These are phyloP conservation scores for Sisyra terminalis DNA, from an alignment of 2,888 invertebrate genomes.

Conservation along the genomic window DNA sequence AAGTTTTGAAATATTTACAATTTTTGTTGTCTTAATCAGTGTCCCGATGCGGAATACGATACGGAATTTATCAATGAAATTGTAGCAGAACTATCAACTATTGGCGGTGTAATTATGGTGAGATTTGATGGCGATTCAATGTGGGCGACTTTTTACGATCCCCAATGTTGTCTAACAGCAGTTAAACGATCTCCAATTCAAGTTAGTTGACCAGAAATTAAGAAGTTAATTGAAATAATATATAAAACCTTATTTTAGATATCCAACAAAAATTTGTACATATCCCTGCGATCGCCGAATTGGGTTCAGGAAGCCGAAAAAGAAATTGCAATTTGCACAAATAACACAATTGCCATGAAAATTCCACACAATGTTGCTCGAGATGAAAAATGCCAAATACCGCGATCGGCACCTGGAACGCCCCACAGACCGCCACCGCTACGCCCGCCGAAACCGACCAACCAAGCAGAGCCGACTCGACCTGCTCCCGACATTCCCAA, in stretches of 20 bases:
- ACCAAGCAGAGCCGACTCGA: slow-evolving; percentile 25
- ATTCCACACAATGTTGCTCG: neutral
- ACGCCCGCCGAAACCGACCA: slow-evolving; percentile 22
- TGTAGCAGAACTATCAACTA: slow-evolving; percentile 63
- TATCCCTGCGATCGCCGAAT: slow-evolving; percentile 66
- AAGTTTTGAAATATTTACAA: no score
- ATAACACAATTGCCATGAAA: slow-evolving; percentile 62
- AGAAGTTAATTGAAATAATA: neutral
- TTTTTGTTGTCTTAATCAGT: neutral
- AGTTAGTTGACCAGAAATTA: neutral
- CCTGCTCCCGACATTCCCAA: slow-evolving; percentile 18
- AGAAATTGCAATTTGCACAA: slow-evolving; percentile 70
- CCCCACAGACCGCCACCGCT: slow-evolving; percentile 31
- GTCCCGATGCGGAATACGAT: slow-evolving; percentile 37
- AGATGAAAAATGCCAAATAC: slow-evolving; percentile 23
- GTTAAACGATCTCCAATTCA: slow-evolving; percentile 16
- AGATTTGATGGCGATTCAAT: slow-evolving; percentile 79
- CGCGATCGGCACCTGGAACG: slow-evolving; percentile 29
- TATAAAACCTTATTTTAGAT: slow-evolving; percentile 38
- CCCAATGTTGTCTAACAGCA: slow-evolving; percentile 67
- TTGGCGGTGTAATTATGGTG: slow-evolving; percentile 81
- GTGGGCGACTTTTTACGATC: slow-evolving; percentile 85
- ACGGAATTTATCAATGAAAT: slow-evolving; percentile 65
- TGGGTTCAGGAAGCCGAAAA: slow-evolving; percentile 71
- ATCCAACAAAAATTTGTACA: slow-evolving; percentile 45